Evolutionary conservation across 2,888 invertebrate species (phyloP).

Genomic region (Emesis castigata): DNA sequence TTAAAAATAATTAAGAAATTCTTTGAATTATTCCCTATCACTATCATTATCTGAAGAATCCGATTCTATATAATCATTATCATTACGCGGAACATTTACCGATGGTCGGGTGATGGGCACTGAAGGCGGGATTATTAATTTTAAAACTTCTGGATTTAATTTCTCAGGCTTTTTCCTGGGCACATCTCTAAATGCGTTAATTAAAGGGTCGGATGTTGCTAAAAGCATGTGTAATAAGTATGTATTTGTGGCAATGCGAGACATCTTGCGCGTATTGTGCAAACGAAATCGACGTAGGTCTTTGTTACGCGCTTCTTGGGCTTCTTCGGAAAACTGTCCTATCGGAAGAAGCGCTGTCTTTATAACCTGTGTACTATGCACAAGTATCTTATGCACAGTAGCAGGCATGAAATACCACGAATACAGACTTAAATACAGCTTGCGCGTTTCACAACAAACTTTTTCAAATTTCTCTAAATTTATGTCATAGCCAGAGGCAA

Average conservation of each 20-base stretch:
- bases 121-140: too few relatives aligned
- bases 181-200: too few relatives aligned
- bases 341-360: neutral
- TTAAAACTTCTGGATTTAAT: too few relatives aligned
- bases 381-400: too few relatives aligned
- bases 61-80: conserved; percentile 3
- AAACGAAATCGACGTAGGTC: neutral
- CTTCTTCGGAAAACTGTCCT: neutral
- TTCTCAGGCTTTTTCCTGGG: too few relatives aligned
- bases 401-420: too few relatives aligned
- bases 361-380: neutral
- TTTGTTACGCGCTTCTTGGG: neutral
- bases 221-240: too few relatives aligned
- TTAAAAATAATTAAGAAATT: neutral
- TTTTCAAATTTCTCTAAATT: too few relatives aligned
- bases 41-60: neutral
- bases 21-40: neutral
- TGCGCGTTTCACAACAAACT: too few relatives aligned
- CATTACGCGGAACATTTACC: neutral
- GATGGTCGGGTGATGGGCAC: neutral
- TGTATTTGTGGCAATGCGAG: neutral
- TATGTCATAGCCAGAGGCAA: too few relatives aligned
- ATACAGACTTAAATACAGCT: too few relatives aligned
- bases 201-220: too few relatives aligned
- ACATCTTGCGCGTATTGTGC: neutral